phyloP scores from a whole-genome alignment of 1,140 invertebrate genomes.

The Sinella curviseta region DNA sequence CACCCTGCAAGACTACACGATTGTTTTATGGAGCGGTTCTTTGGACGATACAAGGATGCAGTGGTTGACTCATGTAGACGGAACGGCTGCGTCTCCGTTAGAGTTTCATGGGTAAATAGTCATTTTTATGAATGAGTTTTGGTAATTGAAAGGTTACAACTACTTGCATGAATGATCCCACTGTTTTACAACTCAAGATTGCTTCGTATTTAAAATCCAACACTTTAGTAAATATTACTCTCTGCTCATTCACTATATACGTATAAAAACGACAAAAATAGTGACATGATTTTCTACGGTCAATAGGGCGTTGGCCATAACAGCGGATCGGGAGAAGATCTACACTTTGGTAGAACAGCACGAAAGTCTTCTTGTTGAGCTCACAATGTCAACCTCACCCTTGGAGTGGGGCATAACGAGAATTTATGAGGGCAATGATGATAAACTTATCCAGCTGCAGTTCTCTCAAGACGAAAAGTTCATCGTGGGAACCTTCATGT shows the following conservation, averaged over 20 bases:
- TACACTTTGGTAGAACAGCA: neutral
- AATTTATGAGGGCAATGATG: slow-evolving; percentile 56
- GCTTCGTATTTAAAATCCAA: no score
- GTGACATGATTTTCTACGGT: neutral
- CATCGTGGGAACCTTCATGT: slow-evolving; percentile 58
- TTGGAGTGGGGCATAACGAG: slow-evolving; percentile 55
- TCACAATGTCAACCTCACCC: neutral
- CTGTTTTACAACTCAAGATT: neutral
- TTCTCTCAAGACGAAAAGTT: slow-evolving; percentile 57
- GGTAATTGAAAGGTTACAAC: neutral
- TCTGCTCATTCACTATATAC: no score
- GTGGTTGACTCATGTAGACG: slow-evolving; percentile 64
- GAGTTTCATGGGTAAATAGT: slow-evolving; percentile 68
- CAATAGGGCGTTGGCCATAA: neutral
- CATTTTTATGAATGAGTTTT: slow-evolving; percentile 5
- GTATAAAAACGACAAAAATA: no score
- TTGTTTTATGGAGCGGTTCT: slow-evolving; percentile 76
- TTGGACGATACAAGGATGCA: slow-evolving; percentile 72
- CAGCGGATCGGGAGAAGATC: neutral
- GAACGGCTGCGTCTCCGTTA: slow-evolving; percentile 64
- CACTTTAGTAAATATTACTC: no score
- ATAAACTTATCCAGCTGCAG: slow-evolving; percentile 56
- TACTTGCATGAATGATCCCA: neutral
- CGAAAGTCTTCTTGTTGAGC: neutral
- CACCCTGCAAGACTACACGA: slow-evolving; percentile 68